phyloP scores from a whole-genome alignment of 2,113 vertebrate species.

The Aviceda subcristata region DNA sequence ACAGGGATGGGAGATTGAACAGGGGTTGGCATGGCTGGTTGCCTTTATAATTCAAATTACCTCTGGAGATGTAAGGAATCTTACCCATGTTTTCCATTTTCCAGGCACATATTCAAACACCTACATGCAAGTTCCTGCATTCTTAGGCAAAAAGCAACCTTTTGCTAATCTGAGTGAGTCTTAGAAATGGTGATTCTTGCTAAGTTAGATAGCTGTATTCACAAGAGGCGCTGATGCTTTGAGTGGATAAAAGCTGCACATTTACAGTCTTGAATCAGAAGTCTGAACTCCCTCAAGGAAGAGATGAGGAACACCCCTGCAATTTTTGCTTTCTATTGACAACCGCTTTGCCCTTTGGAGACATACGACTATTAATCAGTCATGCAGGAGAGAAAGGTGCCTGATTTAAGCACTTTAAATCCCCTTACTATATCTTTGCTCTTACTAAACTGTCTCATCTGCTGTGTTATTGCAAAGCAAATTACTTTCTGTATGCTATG shows the following conservation, averaged over 20 bases:
- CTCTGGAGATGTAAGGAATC: not conserved
- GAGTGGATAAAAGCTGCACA: not conserved
- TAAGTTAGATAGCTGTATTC: not conserved
- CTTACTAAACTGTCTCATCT: not conserved
- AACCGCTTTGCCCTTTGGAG: not conserved
- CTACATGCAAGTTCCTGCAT: not conserved
- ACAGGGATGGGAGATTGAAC: not conserved
- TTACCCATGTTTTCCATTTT: not conserved
- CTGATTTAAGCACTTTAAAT: not conserved
- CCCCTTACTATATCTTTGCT: not conserved
- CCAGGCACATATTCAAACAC: not conserved
- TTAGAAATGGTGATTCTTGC: not conserved
- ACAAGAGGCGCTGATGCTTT: not conserved
- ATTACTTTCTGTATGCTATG: not conserved
- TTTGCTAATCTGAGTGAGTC: not conserved
- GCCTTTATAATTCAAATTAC: not conserved
- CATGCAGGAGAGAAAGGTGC: not conserved
- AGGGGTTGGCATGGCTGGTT: fast-evolving
- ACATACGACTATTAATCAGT: not conserved
- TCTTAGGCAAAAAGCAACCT: not conserved
- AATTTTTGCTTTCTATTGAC: not conserved
- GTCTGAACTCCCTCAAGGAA: not conserved
- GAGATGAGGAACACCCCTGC: not conserved
- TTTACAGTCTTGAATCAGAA: not conserved
- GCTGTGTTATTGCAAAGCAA: not conserved